Conservation (phyloP, 2,113 vertebrate species). For the Otus sunia region DNA sequence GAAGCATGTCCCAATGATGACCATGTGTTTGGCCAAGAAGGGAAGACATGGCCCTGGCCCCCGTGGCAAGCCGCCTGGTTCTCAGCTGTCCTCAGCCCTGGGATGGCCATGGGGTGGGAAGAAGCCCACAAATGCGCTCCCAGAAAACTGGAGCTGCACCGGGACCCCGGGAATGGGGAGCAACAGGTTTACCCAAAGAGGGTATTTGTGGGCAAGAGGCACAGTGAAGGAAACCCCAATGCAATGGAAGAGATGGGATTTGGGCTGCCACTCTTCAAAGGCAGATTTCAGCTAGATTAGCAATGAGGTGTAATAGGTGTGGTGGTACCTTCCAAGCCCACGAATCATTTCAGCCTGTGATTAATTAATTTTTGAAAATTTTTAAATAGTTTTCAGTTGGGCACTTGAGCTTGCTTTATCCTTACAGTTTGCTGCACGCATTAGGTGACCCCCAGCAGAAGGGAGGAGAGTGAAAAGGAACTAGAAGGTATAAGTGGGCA, state of each 20-base stretch:
- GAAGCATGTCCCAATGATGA: not conserved
- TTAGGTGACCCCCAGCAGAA: not conserved
- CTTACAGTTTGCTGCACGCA: fast-evolving
- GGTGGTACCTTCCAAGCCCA: fast-evolving
- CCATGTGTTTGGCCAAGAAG: not conserved
- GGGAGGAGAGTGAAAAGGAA: not conserved
- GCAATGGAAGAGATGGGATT: not conserved
- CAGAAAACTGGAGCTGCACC: not conserved
- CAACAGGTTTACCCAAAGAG: not conserved
- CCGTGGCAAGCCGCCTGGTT: not conserved
- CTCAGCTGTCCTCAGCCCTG: not conserved
- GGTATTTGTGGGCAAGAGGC: not conserved
- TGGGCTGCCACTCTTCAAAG: not conserved
- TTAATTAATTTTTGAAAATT: not conserved
- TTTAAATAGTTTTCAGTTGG: not conserved
- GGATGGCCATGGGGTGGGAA: not conserved
- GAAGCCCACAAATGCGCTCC: not conserved
- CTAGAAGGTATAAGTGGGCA: not conserved
- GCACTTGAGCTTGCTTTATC: not conserved
- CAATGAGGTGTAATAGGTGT: fast-evolving
- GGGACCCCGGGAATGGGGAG: not conserved
- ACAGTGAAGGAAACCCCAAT: not conserved
- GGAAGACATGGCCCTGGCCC: fast-evolving
- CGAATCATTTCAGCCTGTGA: not conserved
- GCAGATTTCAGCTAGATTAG: not conserved